Evolutionary conservation across 1,140 invertebrate species (phyloP), one percentile per base, ranked within the genome.

Genomic region (Pinna nobilis): DNA sequence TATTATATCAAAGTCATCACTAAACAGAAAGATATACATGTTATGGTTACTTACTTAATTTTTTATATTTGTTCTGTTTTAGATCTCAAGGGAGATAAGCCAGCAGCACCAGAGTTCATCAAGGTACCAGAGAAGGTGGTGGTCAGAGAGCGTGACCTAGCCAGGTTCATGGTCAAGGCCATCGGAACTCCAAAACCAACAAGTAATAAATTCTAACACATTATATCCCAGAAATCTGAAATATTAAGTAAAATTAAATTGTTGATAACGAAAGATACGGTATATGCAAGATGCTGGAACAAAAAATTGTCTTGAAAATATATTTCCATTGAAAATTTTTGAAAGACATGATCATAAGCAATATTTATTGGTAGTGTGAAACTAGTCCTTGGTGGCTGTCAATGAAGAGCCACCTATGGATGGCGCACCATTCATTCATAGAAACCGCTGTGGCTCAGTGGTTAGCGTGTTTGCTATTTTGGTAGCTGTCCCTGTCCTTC

Each of bases 161-260:
- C 90, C 33, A 84, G 89, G 65, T 90, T 91, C 80, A 78, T 88
- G 35, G 97, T 96, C 18, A 95, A 94, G 90, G 95, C 98, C 18
- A 93, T 93, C 18, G 97, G 96, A 20, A 94, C 95, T 88, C 95
- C 95, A 0, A 95, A 95, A 87, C 95, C 95, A 20, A 94, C 95
- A 83, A 94, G 84, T 86, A 74, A 49, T 41, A 68, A 35, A n/a
- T 53, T 6, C 41, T 18, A n/a, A 15, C 6, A 49, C 7, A n/a
- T 25, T 35, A 30, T 63, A 9, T 49, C 15, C 15, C 2, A 35
- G 35, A 2, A 59, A n/a, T 13, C 6, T 18, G 1, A 13, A 20
- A 18, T 50, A 11, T 33, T 47, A 25, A 20, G 4, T n/a, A 53
- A 23, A 28, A 13, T 53, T 47, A 18, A 6, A 47, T 47, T 47